These are phyloP conservation scores for Anomalospiza imberbis DNA, from an alignment of 2,797 vertebrate species.

Conservation along the genomic window DNA sequence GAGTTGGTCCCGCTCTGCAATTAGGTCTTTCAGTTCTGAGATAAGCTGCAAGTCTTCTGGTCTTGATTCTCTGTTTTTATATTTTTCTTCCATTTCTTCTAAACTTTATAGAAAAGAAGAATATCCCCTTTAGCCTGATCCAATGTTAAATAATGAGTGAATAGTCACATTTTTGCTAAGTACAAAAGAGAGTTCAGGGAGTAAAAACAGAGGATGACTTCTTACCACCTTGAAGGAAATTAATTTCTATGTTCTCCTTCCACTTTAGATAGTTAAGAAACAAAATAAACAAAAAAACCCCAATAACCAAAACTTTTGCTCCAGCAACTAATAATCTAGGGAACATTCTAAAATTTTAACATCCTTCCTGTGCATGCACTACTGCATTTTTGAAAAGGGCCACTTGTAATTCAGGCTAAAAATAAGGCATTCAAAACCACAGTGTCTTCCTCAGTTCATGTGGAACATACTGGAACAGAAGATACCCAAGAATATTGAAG, in stretches of 20 bases:
- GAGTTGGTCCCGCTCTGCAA: conserved; percentile 91
- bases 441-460: not conserved
- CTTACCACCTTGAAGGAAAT: not conserved
- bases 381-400: not conserved
- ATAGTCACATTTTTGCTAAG: not conserved
- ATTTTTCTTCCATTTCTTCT: conserved; percentile 96
- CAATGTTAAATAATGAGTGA: not conserved
- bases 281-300: not conserved
- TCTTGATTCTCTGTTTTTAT: conserved; percentile 93
- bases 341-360: not conserved
- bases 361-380: not conserved
- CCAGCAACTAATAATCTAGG: not conserved
- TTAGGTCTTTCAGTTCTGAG: conserved; percentile 94
- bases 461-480: conserved; percentile 3
- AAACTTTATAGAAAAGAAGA: conserved; percentile 82
- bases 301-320: not conserved
- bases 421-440: not conserved
- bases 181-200: not conserved
- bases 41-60: conserved; percentile 94
- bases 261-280: not conserved
- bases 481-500: not conserved
- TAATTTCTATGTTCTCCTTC: not conserved
- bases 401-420: not conserved
- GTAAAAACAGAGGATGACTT: not conserved
- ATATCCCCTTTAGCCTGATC: conserved; percentile 62